These are phyloP conservation scores for Leptosomus discolor DNA, from an alignment of 2,113 vertebrate species.

Conservation along the genomic window DNA sequence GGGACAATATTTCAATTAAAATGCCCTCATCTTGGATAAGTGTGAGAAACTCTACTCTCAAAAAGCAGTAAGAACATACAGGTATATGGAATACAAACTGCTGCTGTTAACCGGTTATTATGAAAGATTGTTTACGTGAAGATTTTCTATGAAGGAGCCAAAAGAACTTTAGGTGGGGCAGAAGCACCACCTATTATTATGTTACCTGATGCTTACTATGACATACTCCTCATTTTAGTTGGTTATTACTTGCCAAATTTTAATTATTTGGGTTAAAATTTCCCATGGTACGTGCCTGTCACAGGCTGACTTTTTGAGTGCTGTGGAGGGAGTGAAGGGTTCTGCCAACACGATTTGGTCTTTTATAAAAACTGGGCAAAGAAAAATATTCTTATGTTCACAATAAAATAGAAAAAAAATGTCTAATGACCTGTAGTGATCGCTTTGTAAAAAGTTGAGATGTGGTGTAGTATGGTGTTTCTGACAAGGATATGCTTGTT, in stretches of 20 bases:
- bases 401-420: not conserved
- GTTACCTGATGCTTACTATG: slow-evolving; percentile 31
- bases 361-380: not conserved
- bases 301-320: not conserved
- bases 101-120: not conserved
- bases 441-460: not conserved
- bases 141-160: slow-evolving; percentile 49
- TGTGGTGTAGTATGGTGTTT: not conserved
- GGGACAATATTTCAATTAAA: slow-evolving; percentile 36
- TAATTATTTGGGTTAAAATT: slow-evolving; percentile 42
- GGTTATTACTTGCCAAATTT: slow-evolving; percentile 24
- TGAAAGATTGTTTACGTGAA: slow-evolving; percentile 36
- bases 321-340: not conserved
- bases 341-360: not conserved
- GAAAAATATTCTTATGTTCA: not conserved
- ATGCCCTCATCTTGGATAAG: not conserved
- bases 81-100: not conserved
- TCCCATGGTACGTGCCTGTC: not conserved
- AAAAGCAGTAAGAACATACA: not conserved
- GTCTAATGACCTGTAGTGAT: not conserved
- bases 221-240: not conserved
- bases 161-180: slow-evolving; percentile 55
- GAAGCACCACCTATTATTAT: slow-evolving; percentile 49
- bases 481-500: not conserved
- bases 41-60: slow-evolving; percentile 13